phyloP scores from a whole-genome alignment of 2,888 invertebrate species.

The Uloborus plumipes region DNA sequence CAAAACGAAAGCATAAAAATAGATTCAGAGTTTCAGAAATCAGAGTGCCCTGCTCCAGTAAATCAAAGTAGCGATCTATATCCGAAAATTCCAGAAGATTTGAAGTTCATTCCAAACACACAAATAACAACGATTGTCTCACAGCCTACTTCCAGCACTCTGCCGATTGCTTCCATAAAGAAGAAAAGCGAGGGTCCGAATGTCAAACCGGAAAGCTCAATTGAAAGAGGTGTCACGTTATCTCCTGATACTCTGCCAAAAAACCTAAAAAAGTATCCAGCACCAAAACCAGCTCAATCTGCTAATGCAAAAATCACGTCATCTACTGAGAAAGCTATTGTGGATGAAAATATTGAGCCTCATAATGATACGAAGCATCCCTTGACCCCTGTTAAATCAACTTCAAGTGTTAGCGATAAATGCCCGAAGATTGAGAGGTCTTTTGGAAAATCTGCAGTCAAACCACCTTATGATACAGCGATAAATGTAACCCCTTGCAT shows the following conservation, averaged over 20 bases:
- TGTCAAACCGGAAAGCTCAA: background rate
- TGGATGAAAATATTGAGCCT: too few species aligned
- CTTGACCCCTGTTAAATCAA: background rate
- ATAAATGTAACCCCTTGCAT: constrained; percentile 47
- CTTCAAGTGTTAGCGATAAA: constrained; percentile 3
- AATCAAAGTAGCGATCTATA: constrained; percentile 24
- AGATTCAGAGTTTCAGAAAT: constrained; percentile 1
- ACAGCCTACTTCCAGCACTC: background rate
- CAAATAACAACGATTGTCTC: background rate
- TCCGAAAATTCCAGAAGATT: constrained; percentile 43
- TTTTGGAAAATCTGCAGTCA: background rate
- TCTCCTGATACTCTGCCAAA: constrained; percentile 39
- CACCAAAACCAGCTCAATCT: constrained; percentile 25
- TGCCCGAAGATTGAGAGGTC: background rate
- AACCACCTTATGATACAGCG: constrained; percentile 25
- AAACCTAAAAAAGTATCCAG: constrained; percentile 30
- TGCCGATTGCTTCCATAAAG: background rate
- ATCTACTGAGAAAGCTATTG: too few species aligned
- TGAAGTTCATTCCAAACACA: background rate
- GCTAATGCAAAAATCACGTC: too few species aligned
- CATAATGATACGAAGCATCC: too few species aligned
- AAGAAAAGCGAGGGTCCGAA: background rate
- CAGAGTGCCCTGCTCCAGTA: background rate
- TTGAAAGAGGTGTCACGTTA: constrained; percentile 26
- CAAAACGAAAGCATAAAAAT: background rate